These are phyloP conservation scores for Onychomys arenicola DNA, from an alignment of 2,797 vertebrate genomes.

Conservation along the genomic window DNA sequence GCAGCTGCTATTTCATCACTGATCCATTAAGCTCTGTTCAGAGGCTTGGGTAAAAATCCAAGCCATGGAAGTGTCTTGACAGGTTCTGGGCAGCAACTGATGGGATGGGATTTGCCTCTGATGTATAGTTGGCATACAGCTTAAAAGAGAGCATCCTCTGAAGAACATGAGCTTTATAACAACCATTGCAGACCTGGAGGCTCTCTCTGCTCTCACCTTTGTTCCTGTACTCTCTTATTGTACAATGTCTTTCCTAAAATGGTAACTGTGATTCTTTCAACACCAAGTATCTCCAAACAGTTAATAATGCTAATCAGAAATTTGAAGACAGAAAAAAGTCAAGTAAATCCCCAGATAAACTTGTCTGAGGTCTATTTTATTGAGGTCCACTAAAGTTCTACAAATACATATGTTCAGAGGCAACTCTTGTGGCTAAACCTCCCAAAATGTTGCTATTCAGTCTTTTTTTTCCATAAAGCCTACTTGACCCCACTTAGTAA, in stretches of 20 bases:
- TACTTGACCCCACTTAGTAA: conserved; percentile 16
- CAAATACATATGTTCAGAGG: neutral
- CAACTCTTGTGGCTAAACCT: neutral
- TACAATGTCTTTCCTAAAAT: neutral
- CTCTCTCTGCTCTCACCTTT: neutral
- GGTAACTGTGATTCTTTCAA: neutral
- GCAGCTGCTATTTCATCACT: neutral
- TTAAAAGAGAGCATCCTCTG: neutral
- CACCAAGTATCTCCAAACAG: neutral
- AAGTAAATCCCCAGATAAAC: neutral
- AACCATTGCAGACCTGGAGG: neutral
- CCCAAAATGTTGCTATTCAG: neutral
- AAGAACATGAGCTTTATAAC: neutral
- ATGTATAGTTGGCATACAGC: neutral
- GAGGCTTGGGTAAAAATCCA: conserved; percentile 13
- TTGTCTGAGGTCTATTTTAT: neutral
- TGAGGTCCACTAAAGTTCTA: neutral
- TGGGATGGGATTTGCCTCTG: neutral
- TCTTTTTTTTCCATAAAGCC: neutral
- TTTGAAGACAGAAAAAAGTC: neutral
- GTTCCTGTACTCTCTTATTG: neutral
- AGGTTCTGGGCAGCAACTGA: neutral
- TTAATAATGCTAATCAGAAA: conserved; percentile 46
- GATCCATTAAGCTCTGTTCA: neutral
- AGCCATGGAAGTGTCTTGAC: neutral